These are phyloP conservation scores for Apodemia mormo DNA, from an alignment of 2,888 invertebrate species.

Conservation along the genomic window DNA sequence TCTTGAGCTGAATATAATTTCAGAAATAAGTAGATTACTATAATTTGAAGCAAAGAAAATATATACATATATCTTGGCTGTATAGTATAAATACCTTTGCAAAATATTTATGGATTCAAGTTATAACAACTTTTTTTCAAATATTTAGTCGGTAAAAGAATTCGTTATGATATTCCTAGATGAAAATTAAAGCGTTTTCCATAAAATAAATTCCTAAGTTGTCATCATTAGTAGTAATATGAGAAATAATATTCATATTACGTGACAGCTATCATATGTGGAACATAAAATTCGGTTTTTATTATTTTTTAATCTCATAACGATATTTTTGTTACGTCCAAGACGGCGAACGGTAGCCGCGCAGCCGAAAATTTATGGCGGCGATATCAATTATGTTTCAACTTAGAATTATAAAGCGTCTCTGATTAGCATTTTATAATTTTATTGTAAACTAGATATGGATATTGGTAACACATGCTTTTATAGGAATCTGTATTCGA, in stretches of 20 bases:
- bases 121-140: not conserved
- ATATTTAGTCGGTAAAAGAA: constrained; percentile 9
- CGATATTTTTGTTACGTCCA: constrained; percentile 41
- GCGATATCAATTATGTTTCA: constrained; percentile 21
- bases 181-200: constrained; percentile 24
- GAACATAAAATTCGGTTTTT: constrained; percentile 39
- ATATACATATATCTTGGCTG: not conserved
- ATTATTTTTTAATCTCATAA: constrained; percentile 54
- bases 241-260: constrained; percentile 29
- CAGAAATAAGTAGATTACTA: too few relatives aligned
- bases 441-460: constrained; percentile 25
- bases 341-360: constrained; percentile 38
- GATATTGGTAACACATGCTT: constrained; percentile 18
- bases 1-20: too few relatives aligned
- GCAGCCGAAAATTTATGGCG: not conserved
- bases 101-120: not conserved
- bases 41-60: too few relatives aligned
- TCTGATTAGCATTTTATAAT: constrained; percentile 40
- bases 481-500: constrained; percentile 6
- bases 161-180: constrained; percentile 27
- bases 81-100: not conserved
- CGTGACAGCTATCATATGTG: constrained; percentile 37
- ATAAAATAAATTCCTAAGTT: constrained; percentile 33
- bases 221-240: constrained; percentile 41
- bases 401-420: constrained; percentile 18